phyloP scores from a whole-genome alignment of 2,797 vertebrate genomes.

The Fratercula arctica region DNA sequence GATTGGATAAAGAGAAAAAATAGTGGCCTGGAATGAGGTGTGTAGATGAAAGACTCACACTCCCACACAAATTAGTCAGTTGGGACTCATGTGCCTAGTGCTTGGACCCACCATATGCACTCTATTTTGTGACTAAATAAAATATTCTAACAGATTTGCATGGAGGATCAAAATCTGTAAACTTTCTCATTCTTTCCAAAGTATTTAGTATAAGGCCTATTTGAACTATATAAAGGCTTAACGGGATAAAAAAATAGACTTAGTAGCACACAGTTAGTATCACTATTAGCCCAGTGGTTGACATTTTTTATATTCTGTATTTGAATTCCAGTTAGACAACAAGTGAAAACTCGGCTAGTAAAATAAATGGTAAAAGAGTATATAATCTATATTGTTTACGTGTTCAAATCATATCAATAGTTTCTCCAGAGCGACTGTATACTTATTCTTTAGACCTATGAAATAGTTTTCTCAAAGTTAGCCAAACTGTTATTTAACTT shows the following conservation, averaged over 20 bases:
- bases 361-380: not conserved
- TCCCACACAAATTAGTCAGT: not conserved
- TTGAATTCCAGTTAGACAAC: not conserved
- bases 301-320: not conserved
- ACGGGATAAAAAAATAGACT: not conserved
- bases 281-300: not conserved
- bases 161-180: constrained; percentile 50
- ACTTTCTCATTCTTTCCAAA: constrained; percentile 31
- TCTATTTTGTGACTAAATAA: constrained; percentile 51
- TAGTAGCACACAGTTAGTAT: not conserved
- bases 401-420: not conserved
- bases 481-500: not conserved
- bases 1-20: constrained; percentile 1
- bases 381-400: not conserved
- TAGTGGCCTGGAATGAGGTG: not conserved
- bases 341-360: not conserved
- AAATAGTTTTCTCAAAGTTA: constrained; percentile 10
- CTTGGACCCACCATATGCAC: constrained; percentile 31
- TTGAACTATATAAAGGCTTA: constrained; percentile 53
- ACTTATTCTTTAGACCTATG: not conserved
- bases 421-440: not conserved
- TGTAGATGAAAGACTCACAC: not conserved
- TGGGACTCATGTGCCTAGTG: not conserved
- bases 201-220: constrained; percentile 21
- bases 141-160: constrained; percentile 74